These are phyloP conservation scores for Oegoconia quadripuncta DNA, from an alignment of 2,888 invertebrate genomes.

Conservation along the genomic window DNA sequence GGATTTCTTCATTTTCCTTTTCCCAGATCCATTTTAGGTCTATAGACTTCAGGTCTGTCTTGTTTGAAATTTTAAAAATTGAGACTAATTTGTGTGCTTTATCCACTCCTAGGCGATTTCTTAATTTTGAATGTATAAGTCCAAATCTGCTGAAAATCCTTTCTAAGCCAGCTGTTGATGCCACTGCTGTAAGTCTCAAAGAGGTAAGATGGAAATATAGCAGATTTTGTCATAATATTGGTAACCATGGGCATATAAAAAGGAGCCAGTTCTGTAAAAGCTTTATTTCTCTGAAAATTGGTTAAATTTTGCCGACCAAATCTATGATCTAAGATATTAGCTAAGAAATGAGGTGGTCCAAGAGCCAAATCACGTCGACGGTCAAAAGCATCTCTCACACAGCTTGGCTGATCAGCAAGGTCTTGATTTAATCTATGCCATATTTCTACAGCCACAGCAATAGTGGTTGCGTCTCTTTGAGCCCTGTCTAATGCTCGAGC, in stretches of 20 bases:
- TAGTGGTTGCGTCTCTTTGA: constrained; percentile 15
- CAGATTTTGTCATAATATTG: constrained; percentile 5
- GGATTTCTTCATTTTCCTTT: neutral
- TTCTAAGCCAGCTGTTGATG: constrained; percentile 9
- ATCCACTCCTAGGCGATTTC: constrained; percentile 3
- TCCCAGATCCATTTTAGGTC: constrained; percentile 2
- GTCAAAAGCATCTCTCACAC: constrained; percentile 7
- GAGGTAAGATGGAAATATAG: constrained; percentile 7
- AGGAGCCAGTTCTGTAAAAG: neutral
- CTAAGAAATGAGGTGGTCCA: constrained; percentile 10
- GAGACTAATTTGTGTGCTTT: constrained; percentile 4
- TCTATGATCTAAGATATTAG: constrained; percentile 5
- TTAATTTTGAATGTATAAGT: constrained; percentile 5
- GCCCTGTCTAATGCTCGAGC: constrained; percentile 14
- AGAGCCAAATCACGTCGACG: constrained; percentile 11
- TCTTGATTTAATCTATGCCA: constrained; percentile 21
- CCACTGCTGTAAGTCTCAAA: constrained; percentile 7
- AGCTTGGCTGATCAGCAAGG: constrained; percentile 11
- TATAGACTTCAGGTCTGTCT: neutral
- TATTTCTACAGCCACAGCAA: constrained; percentile 18
- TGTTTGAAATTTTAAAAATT: constrained; percentile 1
- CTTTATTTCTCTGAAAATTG: neutral
- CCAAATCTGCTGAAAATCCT: constrained; percentile 6
- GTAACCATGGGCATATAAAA: constrained; percentile 4
- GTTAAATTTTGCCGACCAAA: neutral